A percentile compares a stretch with the other conserved stretches of the same genome.
phyloP scores from a whole-genome alignment of 2,113 vertebrate genomes.

The Aplodontia rufa region DNA sequence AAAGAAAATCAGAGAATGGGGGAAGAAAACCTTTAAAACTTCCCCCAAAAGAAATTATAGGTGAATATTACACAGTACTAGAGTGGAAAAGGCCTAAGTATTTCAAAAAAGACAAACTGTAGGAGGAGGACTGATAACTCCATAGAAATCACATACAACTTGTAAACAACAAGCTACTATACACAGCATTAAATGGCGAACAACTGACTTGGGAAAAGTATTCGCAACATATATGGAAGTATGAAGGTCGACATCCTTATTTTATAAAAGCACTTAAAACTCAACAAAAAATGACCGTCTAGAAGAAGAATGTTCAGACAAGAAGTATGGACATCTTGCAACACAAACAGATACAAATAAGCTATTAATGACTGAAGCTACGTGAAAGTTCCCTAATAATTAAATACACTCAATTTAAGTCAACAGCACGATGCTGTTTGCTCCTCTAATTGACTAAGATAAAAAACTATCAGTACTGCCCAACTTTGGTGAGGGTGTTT shows the following conservation, averaged over 20 bases:
- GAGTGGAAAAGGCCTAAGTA: neutral
- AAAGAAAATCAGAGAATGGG: no score
- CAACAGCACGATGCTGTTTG: neutral
- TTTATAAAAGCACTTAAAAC: slow-evolving; percentile 10
- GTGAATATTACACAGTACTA: neutral
- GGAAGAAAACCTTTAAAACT: neutral
- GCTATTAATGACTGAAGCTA: neutral
- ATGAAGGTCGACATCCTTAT: slow-evolving; percentile 2
- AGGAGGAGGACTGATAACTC: neutral
- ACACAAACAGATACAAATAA: slow-evolving; percentile 15
- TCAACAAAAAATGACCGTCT: neutral
- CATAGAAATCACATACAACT: neutral
- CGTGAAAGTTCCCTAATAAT: neutral
- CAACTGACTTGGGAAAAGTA: neutral
- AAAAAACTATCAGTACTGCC: neutral
- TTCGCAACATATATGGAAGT: neutral
- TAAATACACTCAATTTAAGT: neutral
- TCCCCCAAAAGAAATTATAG: neutral
- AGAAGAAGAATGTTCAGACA: neutral
- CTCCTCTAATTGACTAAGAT: neutral
- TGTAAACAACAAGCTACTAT: neutral
- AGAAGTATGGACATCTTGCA: neutral
- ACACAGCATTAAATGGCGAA: slow-evolving; percentile 33
- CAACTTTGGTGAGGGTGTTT: neutral
- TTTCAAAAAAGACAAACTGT: neutral